Base-by-base conservation (phyloP, 2,797 vertebrate genomes). In the Psittacula echo region DNA sequence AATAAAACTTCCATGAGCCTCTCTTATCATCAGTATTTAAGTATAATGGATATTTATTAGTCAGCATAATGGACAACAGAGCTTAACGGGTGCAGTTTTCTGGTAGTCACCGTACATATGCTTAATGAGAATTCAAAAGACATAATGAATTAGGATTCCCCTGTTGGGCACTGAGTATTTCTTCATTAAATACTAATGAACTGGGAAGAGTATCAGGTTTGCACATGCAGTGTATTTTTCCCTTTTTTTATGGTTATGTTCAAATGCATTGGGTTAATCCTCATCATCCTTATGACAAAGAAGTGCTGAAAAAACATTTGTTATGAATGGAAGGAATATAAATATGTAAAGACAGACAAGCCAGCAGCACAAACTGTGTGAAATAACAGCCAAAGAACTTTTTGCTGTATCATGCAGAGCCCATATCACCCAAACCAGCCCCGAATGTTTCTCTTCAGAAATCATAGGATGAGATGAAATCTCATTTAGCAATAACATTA, bases 161-260 rank as follows among this genome's bases (percentile, higher is more conserved):
- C 93, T 94, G 87, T 93, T 90, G 90, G 88, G 91, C 93, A 92
- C 91, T 21, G 61, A 90, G 88, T 82, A 90, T 93, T 96, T 96
- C 95, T 87, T 94, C 94, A 97, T 95, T 97, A 96, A 94, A 95
- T 94, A 93, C 93, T 94, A 95, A 96, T 94, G 93, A 96, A 94
- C 86, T 85, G 72, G 83, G 80, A 94, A 94, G 86, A 90, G 65
- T 60, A 72, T 80, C 88, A 86, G 78, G 91, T 92, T 95, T 93
- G 85, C 42, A 94, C 80, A 74, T 30, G 53, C 71, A 64, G 77
- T 58, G 51, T 74, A 51, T 82, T 91, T 85, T 48, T 0, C 34
- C 27, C 32, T 45, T n/a, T 80, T 89, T 93, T 86, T 73, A 68
- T 81, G 48, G 71, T 73, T 86, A 41, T n/a, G 47, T 88, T 94